Evolutionary conservation across 2,888 invertebrate species (phyloP).

Genomic region (Dynastes tityus): DNA sequence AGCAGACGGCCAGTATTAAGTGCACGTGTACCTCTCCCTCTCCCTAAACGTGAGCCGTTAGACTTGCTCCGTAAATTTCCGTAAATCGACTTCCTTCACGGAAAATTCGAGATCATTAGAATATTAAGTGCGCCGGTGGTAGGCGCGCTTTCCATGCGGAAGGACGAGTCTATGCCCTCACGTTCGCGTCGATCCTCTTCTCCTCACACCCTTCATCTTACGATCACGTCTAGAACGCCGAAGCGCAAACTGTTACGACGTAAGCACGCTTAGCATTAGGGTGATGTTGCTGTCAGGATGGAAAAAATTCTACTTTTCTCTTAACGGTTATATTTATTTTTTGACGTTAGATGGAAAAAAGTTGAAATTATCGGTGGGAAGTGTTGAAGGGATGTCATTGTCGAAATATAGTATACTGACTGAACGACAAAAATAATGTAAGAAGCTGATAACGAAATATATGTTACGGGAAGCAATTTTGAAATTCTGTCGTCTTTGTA

Average conservation of each 20-base stretch:
- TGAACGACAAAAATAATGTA: too few species aligned
- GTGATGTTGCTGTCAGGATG: not conserved
- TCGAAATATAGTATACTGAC: too few species aligned
- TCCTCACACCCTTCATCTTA: not conserved
- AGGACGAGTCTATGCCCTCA: not conserved
- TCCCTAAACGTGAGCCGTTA: slow-evolving; percentile 18
- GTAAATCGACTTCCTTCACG: slow-evolving; percentile 37
- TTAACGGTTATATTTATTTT: slow-evolving; percentile 20
- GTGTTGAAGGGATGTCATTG: too few species aligned
- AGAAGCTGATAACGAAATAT: too few species aligned
- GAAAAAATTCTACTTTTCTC: not conserved
- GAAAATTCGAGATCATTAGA: slow-evolving; percentile 45
- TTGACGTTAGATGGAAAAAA: slow-evolving; percentile 1
- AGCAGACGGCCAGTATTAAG: slow-evolving; percentile 30
- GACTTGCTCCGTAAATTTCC: slow-evolving; percentile 38
- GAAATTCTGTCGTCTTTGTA: too few species aligned
- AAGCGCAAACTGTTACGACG: too few species aligned
- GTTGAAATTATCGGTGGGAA: not conserved
- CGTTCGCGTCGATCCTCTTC: slow-evolving; percentile 4
- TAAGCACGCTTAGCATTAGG: not conserved
- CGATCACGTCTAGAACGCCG: too few species aligned
- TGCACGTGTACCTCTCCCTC: slow-evolving; percentile 32
- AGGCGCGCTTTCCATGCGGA: slow-evolving; percentile 7
- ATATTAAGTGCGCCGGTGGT: slow-evolving; percentile 28
- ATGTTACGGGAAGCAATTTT: too few species aligned